These are phyloP conservation scores for Oceanodroma tethys DNA, from an alignment of 2,113 vertebrate genomes.

Conservation along the genomic window DNA sequence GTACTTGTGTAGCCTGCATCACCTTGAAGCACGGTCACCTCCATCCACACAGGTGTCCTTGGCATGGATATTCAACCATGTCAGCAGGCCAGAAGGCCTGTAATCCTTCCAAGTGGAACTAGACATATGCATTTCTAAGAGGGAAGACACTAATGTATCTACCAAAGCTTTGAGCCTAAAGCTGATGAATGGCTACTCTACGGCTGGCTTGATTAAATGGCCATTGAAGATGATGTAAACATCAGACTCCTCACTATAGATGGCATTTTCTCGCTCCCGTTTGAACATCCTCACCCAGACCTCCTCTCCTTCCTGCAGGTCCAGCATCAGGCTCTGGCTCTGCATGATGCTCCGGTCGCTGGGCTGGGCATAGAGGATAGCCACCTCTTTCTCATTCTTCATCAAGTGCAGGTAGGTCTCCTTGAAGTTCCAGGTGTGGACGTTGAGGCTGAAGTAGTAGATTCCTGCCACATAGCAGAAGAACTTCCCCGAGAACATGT, in stretches of 20 bases:
- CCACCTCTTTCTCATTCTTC: conserved; percentile 74
- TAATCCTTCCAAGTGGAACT: background rate
- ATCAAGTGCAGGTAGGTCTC: conserved; percentile 89
- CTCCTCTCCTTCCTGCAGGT: conserved; percentile 76
- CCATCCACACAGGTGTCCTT: background rate
- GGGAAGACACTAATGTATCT: background rate
- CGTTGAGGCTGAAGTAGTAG: conserved; percentile 86
- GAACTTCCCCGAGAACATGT: conserved; percentile 87
- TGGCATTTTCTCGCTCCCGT: conserved; percentile 79
- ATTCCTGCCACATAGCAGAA: conserved; percentile 80
- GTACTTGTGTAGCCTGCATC: background rate
- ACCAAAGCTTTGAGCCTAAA: background rate
- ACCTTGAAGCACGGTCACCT: background rate
- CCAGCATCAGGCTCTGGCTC: conserved; percentile 86
- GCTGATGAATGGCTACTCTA: conserved; percentile 37
- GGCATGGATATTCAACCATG: background rate
- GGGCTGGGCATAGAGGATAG: conserved; percentile 85
- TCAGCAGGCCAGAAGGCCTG: background rate
- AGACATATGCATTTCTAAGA: background rate
- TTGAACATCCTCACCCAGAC: conserved; percentile 87
- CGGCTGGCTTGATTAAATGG: conserved; percentile 77
- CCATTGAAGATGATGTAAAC: conserved; percentile 84
- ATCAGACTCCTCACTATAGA: conserved; percentile 84
- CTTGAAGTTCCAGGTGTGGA: conserved; percentile 89
- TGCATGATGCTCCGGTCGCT: conserved; percentile 87